Evolutionary conservation across 1,140 invertebrate species (phyloP).

Genomic region (Tetramorium alpestre): DNA sequence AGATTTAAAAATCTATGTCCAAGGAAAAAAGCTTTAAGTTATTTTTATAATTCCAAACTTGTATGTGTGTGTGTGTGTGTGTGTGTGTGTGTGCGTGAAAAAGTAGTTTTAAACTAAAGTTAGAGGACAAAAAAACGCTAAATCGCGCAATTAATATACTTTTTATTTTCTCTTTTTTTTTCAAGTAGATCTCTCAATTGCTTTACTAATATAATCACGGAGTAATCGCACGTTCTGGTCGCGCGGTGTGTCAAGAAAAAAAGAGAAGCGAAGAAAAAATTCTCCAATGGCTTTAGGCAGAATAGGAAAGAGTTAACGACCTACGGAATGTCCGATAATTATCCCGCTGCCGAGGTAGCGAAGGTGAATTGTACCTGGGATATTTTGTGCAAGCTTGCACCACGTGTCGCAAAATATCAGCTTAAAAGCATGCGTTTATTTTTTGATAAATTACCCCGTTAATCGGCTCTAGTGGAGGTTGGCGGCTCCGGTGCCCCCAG

Average conservation of each 20-base stretch:
- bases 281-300: constrained; percentile 17
- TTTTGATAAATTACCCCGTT: constrained; percentile 80
- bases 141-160: constrained; percentile 1
- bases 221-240: constrained; percentile 39
- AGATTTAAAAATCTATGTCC: neutral
- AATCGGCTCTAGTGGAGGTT: constrained; percentile 77
- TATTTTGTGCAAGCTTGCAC: constrained; percentile 67
- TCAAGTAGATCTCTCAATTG: neutral
- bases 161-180: neutral
- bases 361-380: constrained; percentile 64
- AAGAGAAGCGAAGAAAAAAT: neutral
- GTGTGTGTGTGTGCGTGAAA: neutral
- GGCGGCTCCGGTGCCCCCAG: constrained; percentile 46
- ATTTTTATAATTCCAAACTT: neutral
- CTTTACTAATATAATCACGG: constrained; percentile 33
- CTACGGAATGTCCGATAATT: constrained; percentile 61
- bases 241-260: neutral
- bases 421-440: constrained; percentile 81
- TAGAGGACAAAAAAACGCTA: neutral
- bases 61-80: neutral
- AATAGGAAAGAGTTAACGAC: constrained; percentile 37
- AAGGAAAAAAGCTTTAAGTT: neutral
- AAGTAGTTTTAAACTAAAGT: neutral
- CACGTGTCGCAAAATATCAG: constrained; percentile 79
- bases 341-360: constrained; percentile 52